Base-by-base conservation (phyloP, 1,140 invertebrate species). In the Tyrophagus putrescentiae region DNA sequence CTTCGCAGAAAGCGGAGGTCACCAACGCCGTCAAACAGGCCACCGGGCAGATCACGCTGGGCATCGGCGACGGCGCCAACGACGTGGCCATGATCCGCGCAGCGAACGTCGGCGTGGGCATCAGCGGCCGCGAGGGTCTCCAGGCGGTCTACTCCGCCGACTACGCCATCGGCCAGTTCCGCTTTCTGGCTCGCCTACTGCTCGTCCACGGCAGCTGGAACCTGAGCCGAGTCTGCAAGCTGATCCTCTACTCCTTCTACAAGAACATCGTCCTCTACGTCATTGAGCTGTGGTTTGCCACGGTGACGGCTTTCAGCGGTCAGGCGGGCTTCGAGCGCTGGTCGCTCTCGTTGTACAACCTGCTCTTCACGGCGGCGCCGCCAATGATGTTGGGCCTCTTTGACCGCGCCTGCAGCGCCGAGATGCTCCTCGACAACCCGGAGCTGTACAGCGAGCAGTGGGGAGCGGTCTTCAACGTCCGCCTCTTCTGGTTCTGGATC, bases 191-290 rank as follows among this genome's bases (percentile, higher is more conserved):
- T 61, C 80, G 88, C 62, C 76, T 99, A 29, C 73, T 99, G 33
- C 80, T 99, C 67, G 93, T 99, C 34, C 96, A 99, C 71, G 96
- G 96, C 42, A 88, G 93, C 23, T 99, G 94, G 94, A 98, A 95
- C 75, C 97, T 98, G 73, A 84, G 84, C 57, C 78, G 96, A 64
- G 86, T 97, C 76, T 93, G 87, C 73, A 98, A 98, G 77, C 78
- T 99, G 36, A 98, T 99, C 68, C 79, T 99, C 18, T 99, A 98
- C 76, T 96, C 90, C 64, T 98, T 98, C 73, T 97, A 98, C 76
- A 99, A 99, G 74, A 98, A 98, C 74, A 96, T 99, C 69, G 97
- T 93, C 72, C 77, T 98, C 0, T 98, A 98, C 73, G 87, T 99
- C 41, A 98, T 98, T 68, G 93, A 98, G 77, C 76, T 98, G 41